A percentile compares a stretch with the other conserved stretches of the same genome.
These are phyloP conservation scores for Aplidium turbinatum DNA, from an alignment of 23 tunicate genomes.

Conservation along the genomic window DNA sequence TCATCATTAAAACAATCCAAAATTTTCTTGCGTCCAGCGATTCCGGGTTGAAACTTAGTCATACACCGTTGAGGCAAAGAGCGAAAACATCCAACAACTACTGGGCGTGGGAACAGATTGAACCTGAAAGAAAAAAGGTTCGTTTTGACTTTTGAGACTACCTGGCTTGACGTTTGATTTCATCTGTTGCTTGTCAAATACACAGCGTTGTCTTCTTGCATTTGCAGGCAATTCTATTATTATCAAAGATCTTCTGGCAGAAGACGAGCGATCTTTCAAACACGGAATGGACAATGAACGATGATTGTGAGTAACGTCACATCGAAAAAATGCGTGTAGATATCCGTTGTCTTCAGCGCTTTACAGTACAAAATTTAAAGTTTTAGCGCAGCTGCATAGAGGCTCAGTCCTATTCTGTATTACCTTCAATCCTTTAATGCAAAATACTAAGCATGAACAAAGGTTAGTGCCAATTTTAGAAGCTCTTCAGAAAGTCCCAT, in stretches of 20 bases:
- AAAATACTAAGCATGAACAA: too few species aligned
- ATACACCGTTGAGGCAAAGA: constrained; percentile 23
- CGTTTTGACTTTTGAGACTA: not conserved
- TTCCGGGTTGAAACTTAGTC: constrained; percentile 12
- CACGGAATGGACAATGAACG: constrained; percentile 37
- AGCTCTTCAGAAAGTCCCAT: too few species aligned
- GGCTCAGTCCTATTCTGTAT: too few species aligned
- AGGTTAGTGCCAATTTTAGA: too few species aligned
- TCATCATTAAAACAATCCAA: constrained; percentile 11
- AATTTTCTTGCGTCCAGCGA: constrained; percentile 31
- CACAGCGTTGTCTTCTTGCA: not conserved
- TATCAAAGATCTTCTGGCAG: constrained; percentile 29
- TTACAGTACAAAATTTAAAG: too few species aligned
- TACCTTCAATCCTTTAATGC: too few species aligned
- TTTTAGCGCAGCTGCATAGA: too few species aligned
- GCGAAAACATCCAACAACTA: too few species aligned
- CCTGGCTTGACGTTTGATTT: not conserved
- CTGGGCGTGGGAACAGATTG: constrained; percentile 12
- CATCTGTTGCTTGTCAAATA: not conserved
- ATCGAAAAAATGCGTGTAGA: not conserved
- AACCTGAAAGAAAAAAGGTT: constrained; percentile 4
- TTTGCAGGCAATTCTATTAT: constrained; percentile 1
- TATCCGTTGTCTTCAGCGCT: too few species aligned
- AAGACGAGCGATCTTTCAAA: constrained; percentile 3
- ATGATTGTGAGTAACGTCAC: constrained; percentile 42